Percentiles rank a stretch among this genome's conserved stretches.
phyloP scores from a whole-genome alignment of 1,140 invertebrate species.

The Melipona quadrifasciata region DNA sequence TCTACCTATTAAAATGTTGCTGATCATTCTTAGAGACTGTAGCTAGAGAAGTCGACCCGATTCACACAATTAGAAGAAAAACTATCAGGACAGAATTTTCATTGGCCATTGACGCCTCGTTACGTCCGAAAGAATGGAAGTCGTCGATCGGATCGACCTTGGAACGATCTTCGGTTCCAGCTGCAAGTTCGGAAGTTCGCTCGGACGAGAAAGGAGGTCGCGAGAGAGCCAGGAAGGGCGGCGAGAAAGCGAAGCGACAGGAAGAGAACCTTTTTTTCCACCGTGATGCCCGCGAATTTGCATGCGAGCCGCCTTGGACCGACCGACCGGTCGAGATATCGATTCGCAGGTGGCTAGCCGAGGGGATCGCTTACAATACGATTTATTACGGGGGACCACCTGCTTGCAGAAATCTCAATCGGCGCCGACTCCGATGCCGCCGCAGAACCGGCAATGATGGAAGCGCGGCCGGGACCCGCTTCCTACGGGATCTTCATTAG shows the following conservation, averaged over 20 bases:
- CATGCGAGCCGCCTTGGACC: slow-evolving; percentile 70
- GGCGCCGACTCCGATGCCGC: slow-evolving; percentile 65
- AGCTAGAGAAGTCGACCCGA: too few relatives aligned
- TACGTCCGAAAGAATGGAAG: too few relatives aligned
- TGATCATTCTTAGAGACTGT: too few relatives aligned
- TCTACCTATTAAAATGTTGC: too few relatives aligned
- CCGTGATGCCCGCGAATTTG: slow-evolving; percentile 70
- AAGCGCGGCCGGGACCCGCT: slow-evolving; percentile 32
- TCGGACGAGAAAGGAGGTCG: background rate
- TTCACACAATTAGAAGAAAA: too few relatives aligned
- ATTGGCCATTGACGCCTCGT: too few relatives aligned
- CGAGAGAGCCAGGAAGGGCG: slow-evolving; percentile 5
- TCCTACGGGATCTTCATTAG: slow-evolving; percentile 66
- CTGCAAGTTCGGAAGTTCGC: background rate
- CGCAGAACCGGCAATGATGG: slow-evolving; percentile 61
- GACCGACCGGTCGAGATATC: slow-evolving; percentile 75
- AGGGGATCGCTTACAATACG: slow-evolving; percentile 79
- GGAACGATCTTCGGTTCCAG: background rate
- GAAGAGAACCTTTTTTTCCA: slow-evolving; percentile 53
- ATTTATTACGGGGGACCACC: slow-evolving; percentile 79
- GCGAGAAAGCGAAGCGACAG: slow-evolving; percentile 45
- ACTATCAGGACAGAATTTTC: too few relatives aligned
- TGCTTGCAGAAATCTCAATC: slow-evolving; percentile 79
- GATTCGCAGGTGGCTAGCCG: slow-evolving; percentile 79
- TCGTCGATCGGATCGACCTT: background rate